Base-by-base conservation (phyloP, 92 coral and sea anemone genomes). In the Palythoa grandis region DNA sequence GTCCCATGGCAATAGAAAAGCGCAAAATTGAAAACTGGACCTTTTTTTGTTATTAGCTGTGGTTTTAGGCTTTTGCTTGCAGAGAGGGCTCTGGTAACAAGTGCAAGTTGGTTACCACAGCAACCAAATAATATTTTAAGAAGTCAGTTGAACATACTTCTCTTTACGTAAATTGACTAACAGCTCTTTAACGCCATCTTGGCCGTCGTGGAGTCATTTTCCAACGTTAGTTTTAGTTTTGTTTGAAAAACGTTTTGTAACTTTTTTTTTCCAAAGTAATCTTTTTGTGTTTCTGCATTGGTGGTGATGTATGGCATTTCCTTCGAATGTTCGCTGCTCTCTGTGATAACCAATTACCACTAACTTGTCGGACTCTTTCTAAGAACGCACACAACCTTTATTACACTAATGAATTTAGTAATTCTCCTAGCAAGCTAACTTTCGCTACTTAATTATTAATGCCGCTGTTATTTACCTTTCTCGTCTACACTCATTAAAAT, bases 61-160 rank as follows among this genome's bases (percentile, higher is more conserved):
- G 35, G 35, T 29, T 29, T 29, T 29, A 29, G 35, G 50, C 7
- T 43, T 70, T 70, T 40, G 11, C 40, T 25, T 70, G 19, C 47
- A 17, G 17, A 12, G 39, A 72, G 77, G 77, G 77, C 77, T 72
- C 77, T 72, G 77, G 77, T 1, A 72, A 72, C 77, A 72, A 72
- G 77, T 50, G 5, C 3, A 35, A 72, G 38, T 43, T 11, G n/a
- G 50, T 43, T 72, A n/a, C 19, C 54, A 43, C 1, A 15, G 23
- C 17, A 43, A 39, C 54, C n/a, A 40, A 43, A 39, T 72, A 10
- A 7, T 22, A 23, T 43, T 38, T 71, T 0, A 14, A 38, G 52
- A 71, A 35, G 48, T 17, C 39, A 19, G 17, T 1, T 6, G 35
- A 67, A n/a, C 17, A 58, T 14, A 14, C 65, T 58, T 12, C 65